Evolutionary conservation across 2,113 vertebrate genomes (phyloP).

Genomic region (Hippopotamus amphibius): DNA sequence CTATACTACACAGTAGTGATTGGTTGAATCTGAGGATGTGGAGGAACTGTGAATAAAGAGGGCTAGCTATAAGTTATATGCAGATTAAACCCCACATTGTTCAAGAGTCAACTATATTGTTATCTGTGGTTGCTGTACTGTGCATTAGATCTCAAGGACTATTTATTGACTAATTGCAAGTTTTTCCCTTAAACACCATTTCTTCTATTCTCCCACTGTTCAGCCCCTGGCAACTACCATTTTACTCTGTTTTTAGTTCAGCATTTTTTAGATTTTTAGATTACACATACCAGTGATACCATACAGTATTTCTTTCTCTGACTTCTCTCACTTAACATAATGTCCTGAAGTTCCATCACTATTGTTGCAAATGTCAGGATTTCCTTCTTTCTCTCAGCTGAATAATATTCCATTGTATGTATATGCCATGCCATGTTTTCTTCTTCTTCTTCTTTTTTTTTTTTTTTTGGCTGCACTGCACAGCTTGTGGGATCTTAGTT

Average conservation of each 20-base stretch:
- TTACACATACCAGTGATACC: not conserved
- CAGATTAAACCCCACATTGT: not conserved
- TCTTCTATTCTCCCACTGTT: not conserved
- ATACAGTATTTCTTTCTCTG: not conserved
- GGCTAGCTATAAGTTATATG: not conserved
- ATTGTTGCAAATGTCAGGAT: not conserved
- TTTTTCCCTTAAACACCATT: not conserved
- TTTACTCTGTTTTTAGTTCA: not conserved
- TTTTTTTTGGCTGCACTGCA: not conserved
- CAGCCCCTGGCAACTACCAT: not conserved
- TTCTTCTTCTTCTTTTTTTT: not conserved
- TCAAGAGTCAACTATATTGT: not conserved
- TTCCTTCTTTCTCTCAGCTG: not conserved
- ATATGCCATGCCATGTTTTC: not conserved
- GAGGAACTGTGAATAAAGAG: not conserved
- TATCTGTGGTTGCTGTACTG: not conserved
- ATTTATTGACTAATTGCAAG: not conserved
- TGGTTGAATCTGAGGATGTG: not conserved
- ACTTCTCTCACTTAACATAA: not conserved
- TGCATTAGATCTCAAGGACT: not conserved
- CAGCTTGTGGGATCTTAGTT: not conserved
- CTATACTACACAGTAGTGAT: not conserved
- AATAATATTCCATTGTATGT: not conserved
- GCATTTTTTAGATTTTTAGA: not conserved
- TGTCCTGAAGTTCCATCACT: not conserved